These are phyloP conservation scores for Microchirus variegatus DNA, from an alignment of 2,797 vertebrate species.

Conservation along the genomic window DNA sequence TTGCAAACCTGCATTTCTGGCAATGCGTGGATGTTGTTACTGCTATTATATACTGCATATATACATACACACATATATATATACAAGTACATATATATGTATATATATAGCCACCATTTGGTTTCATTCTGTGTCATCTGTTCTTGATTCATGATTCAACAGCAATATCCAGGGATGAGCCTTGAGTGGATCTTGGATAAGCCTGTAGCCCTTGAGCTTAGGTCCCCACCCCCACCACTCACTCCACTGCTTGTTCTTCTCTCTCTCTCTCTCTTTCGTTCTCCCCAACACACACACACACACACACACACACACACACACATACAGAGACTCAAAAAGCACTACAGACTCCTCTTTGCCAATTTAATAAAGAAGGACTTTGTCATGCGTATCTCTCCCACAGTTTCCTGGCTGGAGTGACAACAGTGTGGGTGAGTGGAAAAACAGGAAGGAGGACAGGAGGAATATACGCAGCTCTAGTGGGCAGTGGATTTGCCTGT, in stretches of 20 bases:
- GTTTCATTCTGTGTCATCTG: conserved; percentile 16
- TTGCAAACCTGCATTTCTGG: too few relatives aligned
- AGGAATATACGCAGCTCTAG: conserved; percentile 60
- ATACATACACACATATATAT: too few relatives aligned
- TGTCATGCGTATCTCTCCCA: conserved; percentile 81
- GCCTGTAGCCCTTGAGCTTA: conserved; percentile 73
- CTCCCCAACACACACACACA: conserved; percentile 29
- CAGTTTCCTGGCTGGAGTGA: conserved; percentile 82
- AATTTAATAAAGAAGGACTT: conserved; percentile 83
- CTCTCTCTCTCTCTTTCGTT: conserved; percentile 12
- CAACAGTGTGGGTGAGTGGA: conserved; percentile 80
- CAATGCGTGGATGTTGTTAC: too few relatives aligned
- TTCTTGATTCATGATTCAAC: conserved; percentile 72
- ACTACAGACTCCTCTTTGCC: conserved; percentile 73
- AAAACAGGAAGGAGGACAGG: conserved; percentile 83
- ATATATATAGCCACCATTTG: too few relatives aligned
- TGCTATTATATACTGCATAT: too few relatives aligned
- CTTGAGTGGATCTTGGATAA: conserved; percentile 77
- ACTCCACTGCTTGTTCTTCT: conserved; percentile 42
- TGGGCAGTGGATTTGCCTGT: conserved; percentile 59
- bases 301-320: conserved; percentile 42
- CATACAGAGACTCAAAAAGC: conserved; percentile 57
- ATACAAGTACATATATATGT: too few relatives aligned
- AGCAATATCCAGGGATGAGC: conserved; percentile 78
- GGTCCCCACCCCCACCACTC: conserved; percentile 73